Conservation (phyloP, 2,113 vertebrate species). For the Chitala chitala region DNA sequence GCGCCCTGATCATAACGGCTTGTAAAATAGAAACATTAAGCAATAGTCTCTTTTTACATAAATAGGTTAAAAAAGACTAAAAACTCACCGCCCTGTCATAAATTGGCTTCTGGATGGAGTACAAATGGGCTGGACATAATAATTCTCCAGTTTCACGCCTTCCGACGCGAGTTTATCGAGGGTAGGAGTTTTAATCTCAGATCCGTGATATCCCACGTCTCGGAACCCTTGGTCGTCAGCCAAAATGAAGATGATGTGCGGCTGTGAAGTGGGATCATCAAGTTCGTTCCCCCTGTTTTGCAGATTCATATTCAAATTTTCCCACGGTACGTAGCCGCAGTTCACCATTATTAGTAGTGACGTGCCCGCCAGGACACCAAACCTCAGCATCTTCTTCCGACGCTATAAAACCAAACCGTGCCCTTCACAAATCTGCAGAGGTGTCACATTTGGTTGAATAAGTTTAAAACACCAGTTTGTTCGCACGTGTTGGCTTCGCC, state of each 20-base stretch:
- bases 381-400: conserved; percentile 53
- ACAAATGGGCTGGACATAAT: conserved; percentile 97
- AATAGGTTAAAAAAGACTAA: neutral
- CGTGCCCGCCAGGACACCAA: conserved; percentile 64
- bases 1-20: too few species aligned
- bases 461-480: neutral
- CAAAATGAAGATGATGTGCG: conserved; percentile 91
- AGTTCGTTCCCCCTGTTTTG: conserved; percentile 44
- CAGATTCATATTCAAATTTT: conserved; percentile 43
- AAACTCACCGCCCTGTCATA: conserved; percentile 91
- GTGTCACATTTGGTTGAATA: neutral
- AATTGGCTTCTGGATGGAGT: conserved; percentile 92
- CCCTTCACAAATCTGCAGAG: neutral
- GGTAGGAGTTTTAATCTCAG: conserved; percentile 89
- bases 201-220: conserved; percentile 94
- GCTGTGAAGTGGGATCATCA: conserved; percentile 53
- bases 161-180: conserved; percentile 83
- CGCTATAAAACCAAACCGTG: neutral
- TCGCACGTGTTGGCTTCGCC: neutral
- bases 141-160: conserved; percentile 96
- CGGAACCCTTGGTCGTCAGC: conserved; percentile 93
- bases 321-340: conserved; percentile 70
- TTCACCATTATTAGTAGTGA: conserved; percentile 65
- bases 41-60: neutral
- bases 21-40: neutral